Conservation (phyloP, 2,888 invertebrate species). For the Ochropleura leucogaster region DNA sequence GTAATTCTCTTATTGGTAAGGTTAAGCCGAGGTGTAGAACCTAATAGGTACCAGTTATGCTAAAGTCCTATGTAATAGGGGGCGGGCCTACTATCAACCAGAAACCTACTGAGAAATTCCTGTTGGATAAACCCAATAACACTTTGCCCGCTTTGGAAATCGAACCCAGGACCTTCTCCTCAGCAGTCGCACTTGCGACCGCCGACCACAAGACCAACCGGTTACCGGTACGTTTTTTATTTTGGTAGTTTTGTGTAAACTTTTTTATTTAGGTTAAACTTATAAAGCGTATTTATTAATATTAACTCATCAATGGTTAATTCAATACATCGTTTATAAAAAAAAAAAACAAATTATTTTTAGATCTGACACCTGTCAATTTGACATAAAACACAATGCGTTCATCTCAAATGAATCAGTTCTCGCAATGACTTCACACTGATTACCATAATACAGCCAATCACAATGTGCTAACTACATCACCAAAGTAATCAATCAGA, state of each 20-base stretch:
- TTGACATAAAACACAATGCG: neutral
- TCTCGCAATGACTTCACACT: neutral
- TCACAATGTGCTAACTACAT: conserved; percentile 11
- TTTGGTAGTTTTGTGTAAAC: neutral
- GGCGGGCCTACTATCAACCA: no score
- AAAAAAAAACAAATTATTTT: neutral
- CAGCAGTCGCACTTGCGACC: no score
- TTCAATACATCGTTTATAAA: neutral
- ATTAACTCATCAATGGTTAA: neutral
- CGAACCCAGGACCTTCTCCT: no score
- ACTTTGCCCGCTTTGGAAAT: no score
- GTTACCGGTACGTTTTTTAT: neutral
- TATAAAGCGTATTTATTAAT: neutral
- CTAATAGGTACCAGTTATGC: no score
- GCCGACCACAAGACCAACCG: no score
- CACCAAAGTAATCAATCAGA: conserved; percentile 65
- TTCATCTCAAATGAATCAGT: neutral
- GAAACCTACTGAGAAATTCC: no score
- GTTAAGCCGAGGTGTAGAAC: no score
- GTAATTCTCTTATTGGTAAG: no score
- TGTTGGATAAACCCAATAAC: no score
- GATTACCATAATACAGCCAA: conserved; percentile 23
- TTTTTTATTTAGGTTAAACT: neutral
- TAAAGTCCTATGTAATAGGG: no score
- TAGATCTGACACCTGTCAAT: neutral